These are phyloP conservation scores for Agonum fuliginosum DNA, from an alignment of 2,888 invertebrate genomes.

Conservation along the genomic window DNA sequence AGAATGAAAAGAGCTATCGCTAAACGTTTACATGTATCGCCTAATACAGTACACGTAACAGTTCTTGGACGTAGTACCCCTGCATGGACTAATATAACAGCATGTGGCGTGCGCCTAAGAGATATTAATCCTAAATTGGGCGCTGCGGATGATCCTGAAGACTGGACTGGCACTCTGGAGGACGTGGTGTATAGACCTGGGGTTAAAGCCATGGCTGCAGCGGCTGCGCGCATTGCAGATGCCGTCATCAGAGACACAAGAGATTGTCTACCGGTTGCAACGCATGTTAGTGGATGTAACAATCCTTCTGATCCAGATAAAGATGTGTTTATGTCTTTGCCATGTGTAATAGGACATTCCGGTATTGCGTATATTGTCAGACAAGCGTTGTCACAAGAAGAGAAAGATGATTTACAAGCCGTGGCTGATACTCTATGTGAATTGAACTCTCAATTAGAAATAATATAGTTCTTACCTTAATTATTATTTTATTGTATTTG, in stretches of 20 bases:
- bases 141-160: constrained; percentile 78
- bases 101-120: constrained; percentile 77
- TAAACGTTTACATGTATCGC: constrained; percentile 75
- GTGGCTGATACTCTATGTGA: constrained; percentile 73
- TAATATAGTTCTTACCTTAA: not conserved
- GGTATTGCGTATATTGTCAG: constrained; percentile 73
- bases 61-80: constrained; percentile 74
- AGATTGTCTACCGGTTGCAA: constrained; percentile 86
- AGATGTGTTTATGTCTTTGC: constrained; percentile 78
- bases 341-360: constrained; percentile 73
- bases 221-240: constrained; percentile 80
- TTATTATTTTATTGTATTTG: not conserved
- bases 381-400: constrained; percentile 72
- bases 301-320: constrained; percentile 72
- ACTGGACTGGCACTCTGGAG: constrained; percentile 74
- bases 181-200: constrained; percentile 75
- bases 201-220: constrained; percentile 82
- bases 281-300: constrained; percentile 77
- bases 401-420: constrained; percentile 71
- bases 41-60: constrained; percentile 76
- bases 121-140: constrained; percentile 77
- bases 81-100: constrained; percentile 80
- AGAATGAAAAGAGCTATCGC: constrained; percentile 78
- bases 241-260: constrained; percentile 82
- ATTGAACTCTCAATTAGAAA: constrained; percentile 64